These are phyloP conservation scores for Micronycteris hirsuta DNA, from an alignment of 2,113 vertebrate genomes.

Conservation along the genomic window DNA sequence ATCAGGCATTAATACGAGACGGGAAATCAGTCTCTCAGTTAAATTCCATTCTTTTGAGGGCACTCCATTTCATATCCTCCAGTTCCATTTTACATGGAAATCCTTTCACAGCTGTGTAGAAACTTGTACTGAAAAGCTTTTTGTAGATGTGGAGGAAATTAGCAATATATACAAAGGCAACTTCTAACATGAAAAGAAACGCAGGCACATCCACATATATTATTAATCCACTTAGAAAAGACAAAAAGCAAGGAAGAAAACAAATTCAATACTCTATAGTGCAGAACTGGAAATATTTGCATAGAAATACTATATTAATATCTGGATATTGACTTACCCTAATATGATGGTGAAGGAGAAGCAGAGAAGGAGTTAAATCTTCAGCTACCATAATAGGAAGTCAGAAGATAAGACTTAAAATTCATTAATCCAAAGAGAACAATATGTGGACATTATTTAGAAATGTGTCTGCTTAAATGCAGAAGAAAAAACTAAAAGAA, in stretches of 20 bases:
- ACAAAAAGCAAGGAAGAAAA: not conserved
- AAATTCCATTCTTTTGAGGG: not conserved
- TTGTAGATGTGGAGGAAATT: not conserved
- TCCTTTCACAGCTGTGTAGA: not conserved
- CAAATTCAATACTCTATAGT: not conserved
- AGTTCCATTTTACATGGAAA: not conserved
- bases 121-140: not conserved
- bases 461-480: constrained; percentile 10
- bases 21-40: not conserved
- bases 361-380: not conserved
- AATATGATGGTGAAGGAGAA: not conserved
- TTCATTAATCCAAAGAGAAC: constrained; percentile 15
- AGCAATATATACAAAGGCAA: not conserved
- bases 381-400: not conserved
- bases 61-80: not conserved
- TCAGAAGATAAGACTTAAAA: constrained; percentile 20
- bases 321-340: not conserved
- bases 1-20: not conserved
- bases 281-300: not conserved
- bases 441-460: not conserved
- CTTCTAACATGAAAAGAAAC: not conserved
- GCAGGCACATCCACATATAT: not conserved
- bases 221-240: not conserved
- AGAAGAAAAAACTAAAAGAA: constrained; percentile 18
- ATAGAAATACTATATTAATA: not conserved